phyloP scores from a whole-genome alignment of 2,888 invertebrate species.

The Habrosyne pyritoides region DNA sequence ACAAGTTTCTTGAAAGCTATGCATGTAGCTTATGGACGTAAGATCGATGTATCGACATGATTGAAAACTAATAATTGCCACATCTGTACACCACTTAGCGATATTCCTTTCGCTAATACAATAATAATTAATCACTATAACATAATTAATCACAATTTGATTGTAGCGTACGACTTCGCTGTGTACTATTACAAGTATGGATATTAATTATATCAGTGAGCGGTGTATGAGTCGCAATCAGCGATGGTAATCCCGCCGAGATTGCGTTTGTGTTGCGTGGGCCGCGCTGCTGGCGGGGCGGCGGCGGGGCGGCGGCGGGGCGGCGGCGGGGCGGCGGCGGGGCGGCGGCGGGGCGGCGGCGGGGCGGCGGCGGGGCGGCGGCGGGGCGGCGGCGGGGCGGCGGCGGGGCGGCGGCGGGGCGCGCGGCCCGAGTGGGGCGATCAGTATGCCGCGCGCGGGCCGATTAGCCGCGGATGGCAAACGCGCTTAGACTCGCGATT shows the following conservation, averaged over 20 bases:
- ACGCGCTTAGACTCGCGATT: background rate
- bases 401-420: slow-evolving; percentile 19
- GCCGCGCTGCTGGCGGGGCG: slow-evolving; percentile 17
- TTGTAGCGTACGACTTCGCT: no score
- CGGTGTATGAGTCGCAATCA: slow-evolving; percentile 1
- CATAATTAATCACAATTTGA: no score
- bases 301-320: slow-evolving; percentile 10
- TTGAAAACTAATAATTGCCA: no score
- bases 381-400: no score
- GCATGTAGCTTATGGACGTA: no score
- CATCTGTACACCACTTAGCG: no score
- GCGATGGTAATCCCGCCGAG: slow-evolving; percentile 6
- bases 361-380: slow-evolving; percentile 8
- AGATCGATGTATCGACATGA: no score
- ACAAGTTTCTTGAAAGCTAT: no score
- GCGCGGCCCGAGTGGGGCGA: slow-evolving; percentile 4
- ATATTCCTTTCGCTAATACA: no score
- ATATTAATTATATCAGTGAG: background rate
- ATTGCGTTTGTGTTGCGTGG: slow-evolving; percentile 17
- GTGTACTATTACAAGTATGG: no score
- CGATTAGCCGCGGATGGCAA: slow-evolving; percentile 18
- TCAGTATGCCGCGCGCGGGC: slow-evolving; percentile 20
- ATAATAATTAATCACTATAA: no score
- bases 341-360: slow-evolving; percentile 16
- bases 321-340: slow-evolving; percentile 12